Percentiles rank a stretch among this genome's conserved stretches.
Conservation (phyloP, 2,797 vertebrate genomes). For the Aselliscus stoliczkanus region DNA sequence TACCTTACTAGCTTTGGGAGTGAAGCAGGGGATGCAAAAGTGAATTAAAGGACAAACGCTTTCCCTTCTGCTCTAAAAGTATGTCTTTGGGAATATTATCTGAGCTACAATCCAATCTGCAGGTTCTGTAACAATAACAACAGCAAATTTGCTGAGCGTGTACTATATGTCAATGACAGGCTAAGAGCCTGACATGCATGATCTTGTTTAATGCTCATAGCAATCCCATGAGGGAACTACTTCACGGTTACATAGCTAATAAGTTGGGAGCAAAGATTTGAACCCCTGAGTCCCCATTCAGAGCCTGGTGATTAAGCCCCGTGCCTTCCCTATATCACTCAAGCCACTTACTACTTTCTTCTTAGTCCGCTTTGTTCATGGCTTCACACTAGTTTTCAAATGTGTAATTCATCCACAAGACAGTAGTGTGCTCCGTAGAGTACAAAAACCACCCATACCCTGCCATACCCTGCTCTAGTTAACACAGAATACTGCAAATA, state of each 20-base stretch:
- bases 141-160: not conserved
- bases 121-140: not conserved
- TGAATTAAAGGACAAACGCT: not conserved
- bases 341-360: not conserved
- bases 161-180: not conserved
- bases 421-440: not conserved
- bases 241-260: not conserved
- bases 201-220: not conserved
- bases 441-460: not conserved
- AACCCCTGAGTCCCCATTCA: not conserved
- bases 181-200: not conserved
- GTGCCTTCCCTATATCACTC: not conserved
- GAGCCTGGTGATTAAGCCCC: not conserved
- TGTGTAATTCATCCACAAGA: not conserved
- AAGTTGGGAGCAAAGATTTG: not conserved
- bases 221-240: not conserved
- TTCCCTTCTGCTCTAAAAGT: not conserved
- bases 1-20: not conserved
- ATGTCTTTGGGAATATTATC: not conserved
- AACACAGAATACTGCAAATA: not conserved
- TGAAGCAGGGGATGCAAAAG: not conserved
- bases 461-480: not conserved
- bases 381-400: not conserved
- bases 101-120: not conserved
- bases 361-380: not conserved